Conservation (phyloP, 2,888 invertebrate species). For the Torymus auratus region DNA sequence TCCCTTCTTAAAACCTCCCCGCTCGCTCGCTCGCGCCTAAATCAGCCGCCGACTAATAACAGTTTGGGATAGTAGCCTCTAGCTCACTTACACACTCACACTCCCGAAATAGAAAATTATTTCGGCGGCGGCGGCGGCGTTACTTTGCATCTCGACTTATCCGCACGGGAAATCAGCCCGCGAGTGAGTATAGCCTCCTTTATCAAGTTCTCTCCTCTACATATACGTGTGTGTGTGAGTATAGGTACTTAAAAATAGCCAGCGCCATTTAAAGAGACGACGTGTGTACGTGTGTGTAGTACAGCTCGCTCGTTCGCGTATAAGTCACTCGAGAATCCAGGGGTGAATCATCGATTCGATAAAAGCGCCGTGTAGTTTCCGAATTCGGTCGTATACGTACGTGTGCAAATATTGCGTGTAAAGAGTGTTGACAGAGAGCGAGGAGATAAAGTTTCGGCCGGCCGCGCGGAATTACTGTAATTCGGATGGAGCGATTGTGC, state of each 20-base stretch:
- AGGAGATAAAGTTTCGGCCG: slow-evolving; percentile 7
- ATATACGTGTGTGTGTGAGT: no score
- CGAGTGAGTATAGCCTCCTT: no score
- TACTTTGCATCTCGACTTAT: background rate
- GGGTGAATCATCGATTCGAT: slow-evolving; percentile 49
- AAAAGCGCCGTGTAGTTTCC: slow-evolving; percentile 1
- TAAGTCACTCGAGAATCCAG: slow-evolving; percentile 45
- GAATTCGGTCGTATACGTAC: slow-evolving; percentile 20
- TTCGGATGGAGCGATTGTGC: slow-evolving; percentile 18
- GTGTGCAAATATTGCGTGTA: slow-evolving; percentile 40
- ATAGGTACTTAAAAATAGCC: slow-evolving; percentile 43
- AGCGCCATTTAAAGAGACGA: slow-evolving; percentile 29
- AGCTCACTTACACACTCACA: background rate
- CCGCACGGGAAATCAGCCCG: slow-evolving; percentile 1
- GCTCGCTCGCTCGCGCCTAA: no score
- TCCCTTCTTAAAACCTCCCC: no score
- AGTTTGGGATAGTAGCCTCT: no score
- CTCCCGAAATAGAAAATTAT: slow-evolving; percentile 19
- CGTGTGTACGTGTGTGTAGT: no score
- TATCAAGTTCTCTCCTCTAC: no score
- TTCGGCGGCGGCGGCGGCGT: background rate
- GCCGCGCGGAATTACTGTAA: slow-evolving; percentile 17
- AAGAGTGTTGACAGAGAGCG: slow-evolving; percentile 21
- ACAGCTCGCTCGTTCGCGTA: slow-evolving; percentile 1
- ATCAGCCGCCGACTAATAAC: no score